Evolutionary conservation across 1,140 invertebrate genomes (phyloP).

Genomic region (Arctopsyche grandis): DNA sequence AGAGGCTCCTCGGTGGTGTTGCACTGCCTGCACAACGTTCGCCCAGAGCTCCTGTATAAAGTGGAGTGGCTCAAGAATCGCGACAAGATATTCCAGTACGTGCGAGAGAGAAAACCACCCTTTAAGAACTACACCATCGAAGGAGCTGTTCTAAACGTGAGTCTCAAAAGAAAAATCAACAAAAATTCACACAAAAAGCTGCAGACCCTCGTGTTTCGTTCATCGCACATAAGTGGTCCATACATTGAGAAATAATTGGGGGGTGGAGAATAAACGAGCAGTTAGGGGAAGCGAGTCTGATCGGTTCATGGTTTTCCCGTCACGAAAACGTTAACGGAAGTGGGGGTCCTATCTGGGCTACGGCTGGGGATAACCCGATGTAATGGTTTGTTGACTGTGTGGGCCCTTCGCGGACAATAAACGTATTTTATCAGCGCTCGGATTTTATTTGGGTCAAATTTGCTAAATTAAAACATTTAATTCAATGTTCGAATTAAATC

Average conservation of each 20-base stretch:
- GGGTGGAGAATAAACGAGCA: no score
- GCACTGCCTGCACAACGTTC: constrained; percentile 72
- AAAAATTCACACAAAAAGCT: no score
- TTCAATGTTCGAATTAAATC: background rate
- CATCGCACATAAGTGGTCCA: no score
- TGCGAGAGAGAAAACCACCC: constrained; percentile 78
- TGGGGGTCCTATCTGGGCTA: constrained; percentile 24
- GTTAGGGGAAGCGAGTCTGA: no score
- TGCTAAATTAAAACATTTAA: background rate
- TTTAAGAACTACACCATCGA: constrained; percentile 73
- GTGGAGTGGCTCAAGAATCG: constrained; percentile 80
- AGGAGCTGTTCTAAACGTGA: constrained; percentile 79
- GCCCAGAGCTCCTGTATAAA: constrained; percentile 71
- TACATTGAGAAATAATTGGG: no score
- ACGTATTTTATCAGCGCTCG: constrained; percentile 19
- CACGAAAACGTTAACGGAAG: no score
- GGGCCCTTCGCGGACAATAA: constrained; percentile 47
- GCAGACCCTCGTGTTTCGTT: no score
- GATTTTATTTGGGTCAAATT: background rate
- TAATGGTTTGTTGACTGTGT: constrained; percentile 44
- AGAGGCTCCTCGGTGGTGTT: constrained; percentile 66
- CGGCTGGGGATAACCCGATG: background rate
- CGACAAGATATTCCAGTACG: constrained; percentile 82
- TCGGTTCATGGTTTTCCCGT: no score
- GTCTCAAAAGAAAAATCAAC: constrained; percentile 53